Conservation (phyloP, 2,797 vertebrate genomes). For the Pseudopleuronectes americanus region DNA sequence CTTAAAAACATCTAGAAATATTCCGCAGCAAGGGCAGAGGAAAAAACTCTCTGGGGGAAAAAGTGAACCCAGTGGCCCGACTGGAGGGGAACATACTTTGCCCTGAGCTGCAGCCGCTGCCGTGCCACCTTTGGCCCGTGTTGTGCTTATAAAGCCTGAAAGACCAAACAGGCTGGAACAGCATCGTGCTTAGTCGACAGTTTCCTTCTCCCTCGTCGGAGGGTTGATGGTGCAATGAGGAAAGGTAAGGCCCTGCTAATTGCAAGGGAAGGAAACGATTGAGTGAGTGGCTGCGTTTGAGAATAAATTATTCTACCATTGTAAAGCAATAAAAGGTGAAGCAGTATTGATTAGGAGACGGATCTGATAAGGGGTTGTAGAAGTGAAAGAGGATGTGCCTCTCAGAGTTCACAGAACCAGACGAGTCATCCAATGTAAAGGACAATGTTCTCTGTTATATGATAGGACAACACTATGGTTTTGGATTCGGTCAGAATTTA, state of each 20-base stretch:
- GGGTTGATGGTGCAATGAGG: slow-evolving; percentile 50
- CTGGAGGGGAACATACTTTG: slow-evolving; percentile 53
- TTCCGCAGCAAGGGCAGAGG: slow-evolving; percentile 14
- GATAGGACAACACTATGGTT: too few species aligned
- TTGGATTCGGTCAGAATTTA: background rate
- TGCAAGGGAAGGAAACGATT: slow-evolving; percentile 53
- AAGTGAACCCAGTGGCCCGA: slow-evolving; percentile 25
- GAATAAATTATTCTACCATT: slow-evolving; percentile 56
- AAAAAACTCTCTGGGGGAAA: background rate
- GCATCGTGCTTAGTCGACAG: slow-evolving; percentile 54
- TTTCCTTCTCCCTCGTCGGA: slow-evolving; percentile 39
- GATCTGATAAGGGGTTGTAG: slow-evolving; percentile 14
- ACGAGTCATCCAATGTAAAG: background rate
- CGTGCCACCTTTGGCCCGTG: slow-evolving; percentile 60
- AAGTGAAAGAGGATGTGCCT: slow-evolving; percentile 30
- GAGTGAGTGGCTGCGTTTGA: slow-evolving; percentile 45
- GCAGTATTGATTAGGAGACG: slow-evolving; percentile 36
- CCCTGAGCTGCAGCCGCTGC: slow-evolving; percentile 38
- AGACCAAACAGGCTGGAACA: slow-evolving; percentile 35
- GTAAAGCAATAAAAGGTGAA: slow-evolving; percentile 54
- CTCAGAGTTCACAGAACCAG: slow-evolving; percentile 17
- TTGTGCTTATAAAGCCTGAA: slow-evolving; percentile 31
- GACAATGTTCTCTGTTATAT: background rate
- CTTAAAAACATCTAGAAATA: slow-evolving; percentile 8
- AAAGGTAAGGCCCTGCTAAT: slow-evolving; percentile 49